Conservation (phyloP, 2,888 invertebrate genomes). For the Drosophila siamana region DNA sequence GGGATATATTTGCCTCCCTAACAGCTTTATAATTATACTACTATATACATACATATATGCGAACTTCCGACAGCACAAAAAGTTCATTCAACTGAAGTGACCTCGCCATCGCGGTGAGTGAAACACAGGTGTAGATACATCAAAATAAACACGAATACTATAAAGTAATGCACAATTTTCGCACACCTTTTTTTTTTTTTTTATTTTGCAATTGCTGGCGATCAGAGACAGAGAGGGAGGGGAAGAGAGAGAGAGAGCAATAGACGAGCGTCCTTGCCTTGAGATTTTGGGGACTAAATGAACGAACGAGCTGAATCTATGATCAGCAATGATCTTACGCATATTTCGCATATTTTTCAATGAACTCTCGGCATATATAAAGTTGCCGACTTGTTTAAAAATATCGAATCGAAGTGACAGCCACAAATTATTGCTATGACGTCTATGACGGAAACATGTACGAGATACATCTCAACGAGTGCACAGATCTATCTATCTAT, state of each 20-base stretch:
- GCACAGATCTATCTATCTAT: background rate
- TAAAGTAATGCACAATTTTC: slow-evolving; percentile 39
- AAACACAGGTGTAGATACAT: slow-evolving; percentile 29
- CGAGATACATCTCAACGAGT: slow-evolving; percentile 1
- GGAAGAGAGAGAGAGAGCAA: slow-evolving; percentile 46
- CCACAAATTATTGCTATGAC: slow-evolving; percentile 33
- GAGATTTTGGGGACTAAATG: slow-evolving; percentile 15
- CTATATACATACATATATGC: too few species aligned
- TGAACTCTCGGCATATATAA: slow-evolving; percentile 30
- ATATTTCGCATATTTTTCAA: slow-evolving; percentile 50
- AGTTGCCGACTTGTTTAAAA: slow-evolving; percentile 31
- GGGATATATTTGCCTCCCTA: slow-evolving; percentile 8
- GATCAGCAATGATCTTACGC: slow-evolving; percentile 46
- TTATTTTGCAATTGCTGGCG: slow-evolving; percentile 14
- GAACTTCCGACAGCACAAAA: slow-evolving; percentile 46
- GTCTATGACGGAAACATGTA: slow-evolving; percentile 9
- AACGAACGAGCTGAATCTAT: slow-evolving; percentile 35
- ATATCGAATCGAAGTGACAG: slow-evolving; percentile 25
- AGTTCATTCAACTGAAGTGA: slow-evolving; percentile 61
- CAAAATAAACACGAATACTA: slow-evolving; percentile 6
- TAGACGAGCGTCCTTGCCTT: slow-evolving; percentile 66
- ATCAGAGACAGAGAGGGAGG: too few species aligned
- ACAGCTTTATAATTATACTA: slow-evolving; percentile 31
- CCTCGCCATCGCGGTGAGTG: slow-evolving; percentile 40
- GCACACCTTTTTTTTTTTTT: slow-evolving; percentile 34